Conservation (phyloP, 2,113 vertebrate genomes). For the Gracilinanus agilis region DNA sequence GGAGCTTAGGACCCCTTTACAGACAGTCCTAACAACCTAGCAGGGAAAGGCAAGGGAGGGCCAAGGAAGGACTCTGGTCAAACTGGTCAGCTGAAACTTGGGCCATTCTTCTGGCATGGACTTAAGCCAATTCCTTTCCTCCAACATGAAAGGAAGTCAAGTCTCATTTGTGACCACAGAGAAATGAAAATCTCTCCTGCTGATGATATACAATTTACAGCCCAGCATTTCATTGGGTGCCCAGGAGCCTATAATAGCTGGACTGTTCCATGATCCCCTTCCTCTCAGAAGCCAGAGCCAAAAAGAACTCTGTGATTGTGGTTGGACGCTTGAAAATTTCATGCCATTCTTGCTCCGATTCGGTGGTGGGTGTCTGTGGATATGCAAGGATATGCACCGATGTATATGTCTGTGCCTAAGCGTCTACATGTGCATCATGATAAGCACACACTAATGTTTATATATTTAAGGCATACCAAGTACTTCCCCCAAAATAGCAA, state of each 20-base stretch:
- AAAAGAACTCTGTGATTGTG: conserved; percentile 74
- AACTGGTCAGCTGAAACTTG: conserved; percentile 61
- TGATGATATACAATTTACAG: conserved; percentile 80
- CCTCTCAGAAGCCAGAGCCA: conserved; percentile 65
- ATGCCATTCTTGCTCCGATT: conserved; percentile 55
- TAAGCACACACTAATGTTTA: background rate
- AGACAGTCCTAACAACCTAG: conserved; percentile 51
- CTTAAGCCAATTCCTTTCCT: conserved; percentile 74
- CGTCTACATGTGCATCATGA: background rate
- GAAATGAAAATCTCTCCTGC: conserved; percentile 74
- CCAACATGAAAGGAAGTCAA: conserved; percentile 77
- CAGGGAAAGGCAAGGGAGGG: conserved; percentile 17
- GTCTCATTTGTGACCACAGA: conserved; percentile 70
- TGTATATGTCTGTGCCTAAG: background rate
- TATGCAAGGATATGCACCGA: background rate
- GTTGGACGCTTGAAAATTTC: conserved; percentile 30
- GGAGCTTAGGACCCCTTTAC: conserved; percentile 44
- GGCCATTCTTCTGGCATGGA: conserved; percentile 59
- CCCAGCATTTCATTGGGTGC: conserved; percentile 72
- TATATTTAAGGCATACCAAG: background rate
- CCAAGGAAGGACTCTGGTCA: conserved; percentile 53
- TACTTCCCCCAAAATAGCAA: background rate
- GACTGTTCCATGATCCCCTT: conserved; percentile 77
- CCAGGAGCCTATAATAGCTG: conserved; percentile 74
- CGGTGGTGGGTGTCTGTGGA: background rate